Evolutionary conservation across 2,888 invertebrate species (phyloP).

Genomic region (Nomada ferruginata): DNA sequence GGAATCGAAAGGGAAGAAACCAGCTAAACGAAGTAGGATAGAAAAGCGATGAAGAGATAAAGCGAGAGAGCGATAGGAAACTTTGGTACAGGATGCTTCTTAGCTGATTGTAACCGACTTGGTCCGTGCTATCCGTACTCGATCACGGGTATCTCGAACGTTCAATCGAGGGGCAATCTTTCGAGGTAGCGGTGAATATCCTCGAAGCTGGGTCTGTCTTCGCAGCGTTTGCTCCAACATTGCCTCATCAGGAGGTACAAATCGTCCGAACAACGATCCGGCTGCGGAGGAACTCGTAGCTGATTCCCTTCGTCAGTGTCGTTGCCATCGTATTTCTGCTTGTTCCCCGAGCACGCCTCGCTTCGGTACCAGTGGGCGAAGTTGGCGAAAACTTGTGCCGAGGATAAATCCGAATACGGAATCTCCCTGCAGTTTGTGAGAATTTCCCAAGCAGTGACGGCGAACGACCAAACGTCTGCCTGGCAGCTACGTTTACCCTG

Average conservation of each 20-base stretch:
- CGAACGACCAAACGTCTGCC: constrained; percentile 96
- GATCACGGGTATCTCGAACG: constrained; percentile 45
- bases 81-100: constrained; percentile 75
- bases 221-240: constrained; percentile 94
- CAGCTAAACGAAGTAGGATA: not conserved
- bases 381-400: constrained; percentile 93
- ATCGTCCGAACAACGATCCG: constrained; percentile 91
- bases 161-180: constrained; percentile 79
- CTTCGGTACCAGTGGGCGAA: constrained; percentile 88
- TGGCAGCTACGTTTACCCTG: constrained; percentile 95
- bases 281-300: constrained; percentile 87
- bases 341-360: constrained; percentile 72
- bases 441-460: constrained; percentile 95
- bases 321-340: constrained; percentile 60
- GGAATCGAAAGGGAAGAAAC: not conserved
- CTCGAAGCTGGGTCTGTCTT: constrained; percentile 93
- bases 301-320: constrained; percentile 84
- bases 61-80: constrained; percentile 16
- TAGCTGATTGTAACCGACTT: constrained; percentile 82
- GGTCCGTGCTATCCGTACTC: constrained; percentile 74
- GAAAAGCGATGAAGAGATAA: not conserved
- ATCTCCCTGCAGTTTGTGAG: constrained; percentile 91
- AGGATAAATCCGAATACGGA: constrained; percentile 92
- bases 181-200: constrained; percentile 94
- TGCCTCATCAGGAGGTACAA: constrained; percentile 96